Base-by-base conservation (phyloP, 1,140 invertebrate genomes). In the Octopus sinensis region DNA sequence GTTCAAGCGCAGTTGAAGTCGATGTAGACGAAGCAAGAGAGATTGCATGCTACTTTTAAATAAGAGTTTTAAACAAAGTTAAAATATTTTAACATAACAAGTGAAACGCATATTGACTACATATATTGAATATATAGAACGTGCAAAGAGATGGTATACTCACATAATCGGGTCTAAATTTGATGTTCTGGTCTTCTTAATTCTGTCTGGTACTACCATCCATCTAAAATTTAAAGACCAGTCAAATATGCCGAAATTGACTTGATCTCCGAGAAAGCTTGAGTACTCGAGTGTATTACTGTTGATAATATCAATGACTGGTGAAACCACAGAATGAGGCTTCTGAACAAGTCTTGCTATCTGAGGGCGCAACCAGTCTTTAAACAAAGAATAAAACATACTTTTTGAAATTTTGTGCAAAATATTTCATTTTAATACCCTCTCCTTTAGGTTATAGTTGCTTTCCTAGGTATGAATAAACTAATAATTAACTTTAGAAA, bases 221-320 rank as follows among this genome's bases (percentile, higher is more conserved):
- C 90, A 91, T 76, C 88, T 87, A 83, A 90, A 90, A 43, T 96
- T 96, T 43, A 99, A 92, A 91, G 97, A 97, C 97, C 97, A 99
- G 92, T 98, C 96, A 90, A 99, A 99, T 79, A 96, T 96, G 75
- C 96, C 96, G 23, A 98, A 96, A 73, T 86, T 84, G 30, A 87
- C 81, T 30, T 81, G 62, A 10, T 83, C 73, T 0, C 83, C 81
- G 23, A 52, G 80, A 51, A 81, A 83, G 73, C 82, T 84, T 6
- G 97, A 97, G 85, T 97, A 98, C 56, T 95, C 93, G 51, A 76
- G 97, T 1, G 96, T 98, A 87, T 98, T 96, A 10, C 96, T 94
- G 90, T 98, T 97, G 79, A 99, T 98, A 23, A 98, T 95, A 91
- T 99, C 97, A 84, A 99, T 99, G 51, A 99, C 94, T 94, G 75